A percentile compares a stretch with the other conserved stretches of the same genome.
phyloP scores from a whole-genome alignment of 2,797 vertebrate genomes.

The Sciurus vulgaris region DNA sequence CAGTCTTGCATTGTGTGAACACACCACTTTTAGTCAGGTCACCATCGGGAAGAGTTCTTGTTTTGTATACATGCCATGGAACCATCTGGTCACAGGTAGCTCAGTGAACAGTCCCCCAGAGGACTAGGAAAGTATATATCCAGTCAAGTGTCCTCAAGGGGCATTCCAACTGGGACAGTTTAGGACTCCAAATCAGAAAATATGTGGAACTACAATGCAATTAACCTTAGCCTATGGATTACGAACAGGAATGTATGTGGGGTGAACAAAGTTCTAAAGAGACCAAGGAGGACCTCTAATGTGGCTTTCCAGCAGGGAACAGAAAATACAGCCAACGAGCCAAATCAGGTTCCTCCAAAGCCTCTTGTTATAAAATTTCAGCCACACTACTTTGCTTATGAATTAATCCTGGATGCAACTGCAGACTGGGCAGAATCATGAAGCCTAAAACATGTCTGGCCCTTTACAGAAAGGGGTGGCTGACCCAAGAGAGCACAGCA shows the following conservation, averaged over 20 bases:
- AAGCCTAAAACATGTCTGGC: neutral
- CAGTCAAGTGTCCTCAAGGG: neutral
- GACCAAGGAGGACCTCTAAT: neutral
- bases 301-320: neutral
- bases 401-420: neutral
- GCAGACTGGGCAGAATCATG: neutral
- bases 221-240: neutral
- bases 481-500: neutral
- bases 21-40: neutral
- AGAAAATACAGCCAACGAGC: neutral
- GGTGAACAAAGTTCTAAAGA: slow-evolving; percentile 2
- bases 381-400: neutral
- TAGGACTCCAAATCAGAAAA: neutral
- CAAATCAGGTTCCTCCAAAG: neutral
- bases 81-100: neutral
- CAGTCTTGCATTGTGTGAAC: neutral
- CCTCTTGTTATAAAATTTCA: neutral
- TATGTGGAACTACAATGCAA: neutral
- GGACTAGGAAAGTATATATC: neutral
- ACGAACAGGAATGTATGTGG: neutral
- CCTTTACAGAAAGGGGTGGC: neutral
- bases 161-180: neutral
- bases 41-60: neutral
- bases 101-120: neutral
- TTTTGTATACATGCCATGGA: fast-evolving